Evolutionary conservation across 92 coral and sea anemone genomes (phyloP), one percentile per base, ranked within the genome.

Genomic region (Porites divaricata): DNA sequence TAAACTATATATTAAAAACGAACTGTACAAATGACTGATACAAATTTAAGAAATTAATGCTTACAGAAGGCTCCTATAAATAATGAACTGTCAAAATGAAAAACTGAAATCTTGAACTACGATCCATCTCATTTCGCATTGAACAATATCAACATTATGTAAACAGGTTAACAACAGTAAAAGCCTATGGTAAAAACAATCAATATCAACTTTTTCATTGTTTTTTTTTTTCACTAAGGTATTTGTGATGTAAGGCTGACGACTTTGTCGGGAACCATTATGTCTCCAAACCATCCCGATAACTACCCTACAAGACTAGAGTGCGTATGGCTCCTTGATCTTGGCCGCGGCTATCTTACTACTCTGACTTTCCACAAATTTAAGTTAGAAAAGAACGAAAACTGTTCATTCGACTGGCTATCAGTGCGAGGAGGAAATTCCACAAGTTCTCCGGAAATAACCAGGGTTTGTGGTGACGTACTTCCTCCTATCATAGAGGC

Each of bases 271-370:
- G 98, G 98, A 19, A 69, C 81, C 26, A 77, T 94, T 14, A 80
- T 88, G 63, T 89, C 98, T 21, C 98, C 98, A 1, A 87, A 83
- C 49, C 86, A 86, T 74, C 98, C 98, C 0, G 28, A 53, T 20
- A 74, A 64, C 65, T 94, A 94, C 67, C 95, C 94, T 6, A 64
- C 49, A 24, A 48, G 28, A 17, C 80, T 77, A 41, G 6, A 62
- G 13, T 94, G 98, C 56, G 79, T 73, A 15, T 94, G 98, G 98
- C 15, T 92, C 20, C 89, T 94, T 7, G 88, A 92, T 69, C 83
- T 85, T 19, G 98, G 98, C 8, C 80, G 75, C 22, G 98, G 98
- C 5, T 89, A 88, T 73, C 90, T 78, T 26, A 78, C 92, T 51
- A 92, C 88, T 4, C 74, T 92, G 68, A 87, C 72, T 49, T 94